Evolutionary conservation across 2,113 vertebrate species (phyloP), one percentile per base, ranked within the genome.

Genomic region (Takifugu flavidus): DNA sequence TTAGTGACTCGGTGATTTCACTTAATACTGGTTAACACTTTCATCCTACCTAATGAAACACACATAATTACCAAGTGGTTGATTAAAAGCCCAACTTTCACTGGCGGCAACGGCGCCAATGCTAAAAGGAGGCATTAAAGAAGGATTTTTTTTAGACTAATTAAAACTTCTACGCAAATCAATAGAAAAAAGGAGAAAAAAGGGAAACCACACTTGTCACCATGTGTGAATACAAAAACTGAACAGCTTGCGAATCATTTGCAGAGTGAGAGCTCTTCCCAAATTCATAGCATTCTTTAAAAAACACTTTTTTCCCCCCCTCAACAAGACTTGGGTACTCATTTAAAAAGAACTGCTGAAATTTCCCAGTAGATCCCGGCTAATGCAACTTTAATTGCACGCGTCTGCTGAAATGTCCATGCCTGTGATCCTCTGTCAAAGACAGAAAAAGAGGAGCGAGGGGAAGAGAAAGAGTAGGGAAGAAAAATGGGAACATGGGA

Each of bases 371-470:
- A 55, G 77, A 77, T 63, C 25, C 25, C 1, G 47, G 64, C 71
- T 86, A 82, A 87, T 80, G 70, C 72, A 73, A 67, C 74, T 85
- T 80, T 85, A 80, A 87, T 80, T 59, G 73, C 72, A 80, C 52
- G 66, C 75, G 74, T 81, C 71, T 67, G 66, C 45, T 11, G 63
- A 75, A 28, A 68, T 59, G n/a, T 58, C 52, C 65, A 66, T n/a
- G 59, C 34, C 29, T 64, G 74, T 49, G 63, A 51, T 67, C 13
- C 60, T 72, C 75, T 59, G 73, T 70, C 64, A 3, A 2, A 53
- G 45, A 65, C 62, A 49, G 56, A 61, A 57, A 49, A 20, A 11
- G 13, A 51, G 15, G n/a, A 7, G 59, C 12, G 25, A 55, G 13
- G n/a, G 53, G 78, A 47, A 58, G 56, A 15, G 28, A 25, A 14